phyloP scores from a whole-genome alignment of 2,113 vertebrate genomes.

The Zosterops pallidus region DNA sequence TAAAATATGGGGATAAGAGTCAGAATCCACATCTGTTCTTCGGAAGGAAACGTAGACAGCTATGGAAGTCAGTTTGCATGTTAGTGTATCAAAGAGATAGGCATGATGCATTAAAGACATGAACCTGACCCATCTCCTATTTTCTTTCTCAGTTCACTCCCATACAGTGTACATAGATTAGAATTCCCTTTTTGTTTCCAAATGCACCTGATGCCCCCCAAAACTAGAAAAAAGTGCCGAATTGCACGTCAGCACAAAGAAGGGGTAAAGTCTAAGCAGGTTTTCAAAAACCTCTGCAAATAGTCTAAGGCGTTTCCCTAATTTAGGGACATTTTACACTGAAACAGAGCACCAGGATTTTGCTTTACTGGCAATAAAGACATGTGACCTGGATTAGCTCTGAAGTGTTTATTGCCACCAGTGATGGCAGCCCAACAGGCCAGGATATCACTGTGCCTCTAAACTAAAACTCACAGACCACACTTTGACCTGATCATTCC shows the following conservation, averaged over 20 bases:
- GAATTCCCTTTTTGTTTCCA: neutral
- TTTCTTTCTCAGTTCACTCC: neutral
- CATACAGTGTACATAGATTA: no score
- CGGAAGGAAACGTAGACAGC: neutral
- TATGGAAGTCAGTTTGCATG: neutral
- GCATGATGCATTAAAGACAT: neutral
- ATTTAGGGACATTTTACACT: neutral
- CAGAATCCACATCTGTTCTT: neutral
- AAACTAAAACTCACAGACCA: neutral
- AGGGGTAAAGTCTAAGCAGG: neutral
- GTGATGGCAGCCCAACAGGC: neutral
- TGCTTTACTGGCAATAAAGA: neutral
- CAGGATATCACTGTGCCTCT: neutral
- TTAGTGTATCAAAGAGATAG: neutral
- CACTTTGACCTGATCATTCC: neutral
- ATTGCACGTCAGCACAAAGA: neutral
- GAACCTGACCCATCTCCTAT: neutral
- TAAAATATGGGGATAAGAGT: neutral
- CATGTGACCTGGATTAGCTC: neutral
- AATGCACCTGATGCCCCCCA: neutral
- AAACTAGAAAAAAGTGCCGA: neutral
- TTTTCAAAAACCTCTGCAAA: neutral
- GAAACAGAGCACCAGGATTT: neutral
- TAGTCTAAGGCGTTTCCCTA: rapidly evolving
- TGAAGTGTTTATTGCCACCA: neutral